Evolutionary conservation across 2,113 vertebrate genomes (phyloP).

Genomic region (Psittacula cyanocephala): DNA sequence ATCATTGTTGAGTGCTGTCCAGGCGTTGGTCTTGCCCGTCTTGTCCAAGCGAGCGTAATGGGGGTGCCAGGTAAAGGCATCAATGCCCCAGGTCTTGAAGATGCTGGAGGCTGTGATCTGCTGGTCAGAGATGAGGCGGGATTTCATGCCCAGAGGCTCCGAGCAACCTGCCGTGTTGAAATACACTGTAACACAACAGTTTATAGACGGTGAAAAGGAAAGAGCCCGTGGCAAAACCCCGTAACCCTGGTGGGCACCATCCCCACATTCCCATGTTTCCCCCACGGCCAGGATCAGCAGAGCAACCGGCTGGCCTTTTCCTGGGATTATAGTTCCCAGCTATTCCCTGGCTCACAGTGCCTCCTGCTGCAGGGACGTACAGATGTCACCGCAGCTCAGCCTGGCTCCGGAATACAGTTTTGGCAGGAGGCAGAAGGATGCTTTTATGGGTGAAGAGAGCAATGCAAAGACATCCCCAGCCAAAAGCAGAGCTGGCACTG

Average conservation of each 20-base stretch:
- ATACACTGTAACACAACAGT: constrained; percentile 79
- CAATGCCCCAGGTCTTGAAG: constrained; percentile 90
- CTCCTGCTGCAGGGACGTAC: constrained; percentile 24
- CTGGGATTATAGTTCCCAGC: background rate
- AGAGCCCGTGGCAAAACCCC: background rate
- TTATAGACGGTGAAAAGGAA: constrained; percentile 48
- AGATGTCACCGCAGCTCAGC: background rate
- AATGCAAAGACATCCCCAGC: background rate
- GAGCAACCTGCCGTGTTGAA: constrained; percentile 91
- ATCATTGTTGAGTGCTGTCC: constrained; percentile 82
- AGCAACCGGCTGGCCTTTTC: rapidly evolving
- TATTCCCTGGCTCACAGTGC: constrained; percentile 43
- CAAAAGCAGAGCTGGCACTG: background rate
- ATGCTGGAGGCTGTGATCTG: constrained; percentile 90
- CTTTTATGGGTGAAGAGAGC: background rate
- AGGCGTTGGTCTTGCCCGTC: constrained; percentile 92
- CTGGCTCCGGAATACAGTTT: background rate
- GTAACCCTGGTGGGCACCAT: background rate
- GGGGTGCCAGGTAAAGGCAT: constrained; percentile 88
- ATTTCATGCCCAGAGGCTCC: constrained; percentile 90
- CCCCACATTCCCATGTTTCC: background rate
- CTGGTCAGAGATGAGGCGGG: constrained; percentile 80
- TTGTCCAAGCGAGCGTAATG: constrained; percentile 89
- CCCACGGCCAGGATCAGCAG: background rate
- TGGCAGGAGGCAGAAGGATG: background rate